Evolutionary conservation across 2,797 vertebrate genomes (phyloP), one percentile per base, ranked within the genome.

Genomic region (Mastacembelus armatus): DNA sequence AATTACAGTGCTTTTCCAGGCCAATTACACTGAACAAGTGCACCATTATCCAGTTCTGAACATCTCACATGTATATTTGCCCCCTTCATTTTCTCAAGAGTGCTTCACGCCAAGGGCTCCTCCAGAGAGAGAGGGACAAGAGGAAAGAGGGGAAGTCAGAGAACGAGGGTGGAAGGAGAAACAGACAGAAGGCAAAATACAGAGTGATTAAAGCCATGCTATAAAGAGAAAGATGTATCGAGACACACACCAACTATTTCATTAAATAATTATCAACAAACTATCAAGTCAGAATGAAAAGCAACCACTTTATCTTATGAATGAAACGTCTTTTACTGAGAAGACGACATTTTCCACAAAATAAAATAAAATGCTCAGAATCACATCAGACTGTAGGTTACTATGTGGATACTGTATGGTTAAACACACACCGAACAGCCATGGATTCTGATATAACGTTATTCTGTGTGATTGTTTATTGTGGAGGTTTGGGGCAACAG

Each of bases 31-130:
- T 71, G 83, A 91, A 84, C 79, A 91, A 95, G 88, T 92, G 89
- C 66, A 89, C 88, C 84, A 90, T 93, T 93, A 92, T 85, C 80
- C 93, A 94, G 92, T 92, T 93, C 92, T 84, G 77, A 94, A 93
- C 92, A 92, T 93, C 88, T 94, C 88, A 89, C 87, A 87, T 88
- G 84, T 92, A 92, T 85, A 86, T 88, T 92, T 90, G 91, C 80
- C 82, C 88, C 89, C 81, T 92, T 94, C 84, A 92, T 94, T 93
- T 94, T 92, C 90, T 94, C 83, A 91, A 94, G 91, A 84, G 88
- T 83, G 86, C 87, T 92, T 94, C 85, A 88, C 71, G 87, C 71
- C 85, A 45, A 63, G 90, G 80, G 84, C 78, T 91, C 61, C 72
- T 89, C 56, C 77, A 75, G 83, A 61, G 84, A 81, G 71, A 40